Conservation (phyloP, 2,113 vertebrate genomes). For the Amblyornis subalaris region DNA sequence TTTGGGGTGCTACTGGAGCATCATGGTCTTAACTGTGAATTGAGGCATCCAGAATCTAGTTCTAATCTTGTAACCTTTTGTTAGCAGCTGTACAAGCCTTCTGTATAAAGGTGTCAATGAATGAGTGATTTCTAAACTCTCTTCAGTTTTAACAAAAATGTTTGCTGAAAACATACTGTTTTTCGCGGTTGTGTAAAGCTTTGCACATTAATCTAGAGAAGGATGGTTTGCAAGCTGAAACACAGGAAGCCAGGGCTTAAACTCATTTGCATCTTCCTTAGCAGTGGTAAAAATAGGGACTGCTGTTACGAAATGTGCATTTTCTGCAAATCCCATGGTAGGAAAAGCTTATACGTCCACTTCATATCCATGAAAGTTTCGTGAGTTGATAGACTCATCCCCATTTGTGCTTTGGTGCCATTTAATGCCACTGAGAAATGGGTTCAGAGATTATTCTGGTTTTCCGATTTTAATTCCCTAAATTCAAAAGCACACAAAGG, state of each 20-base stretch:
- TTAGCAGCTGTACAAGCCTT: background rate
- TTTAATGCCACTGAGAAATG: background rate
- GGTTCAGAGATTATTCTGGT: background rate
- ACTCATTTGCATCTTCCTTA: background rate
- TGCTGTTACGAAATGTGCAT: background rate
- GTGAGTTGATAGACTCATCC: background rate
- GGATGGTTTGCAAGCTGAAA: background rate
- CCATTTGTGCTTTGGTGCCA: background rate
- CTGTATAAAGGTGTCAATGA: background rate
- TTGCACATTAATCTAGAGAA: background rate
- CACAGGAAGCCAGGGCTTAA: background rate
- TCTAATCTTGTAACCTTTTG: background rate
- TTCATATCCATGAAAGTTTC: background rate
- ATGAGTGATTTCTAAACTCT: background rate
- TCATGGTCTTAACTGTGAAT: background rate
- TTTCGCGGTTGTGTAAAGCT: background rate
- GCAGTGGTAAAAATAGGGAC: background rate
- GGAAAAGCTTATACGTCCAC: background rate
- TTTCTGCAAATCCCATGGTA: background rate
- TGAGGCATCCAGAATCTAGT: background rate
- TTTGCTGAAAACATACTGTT: background rate
- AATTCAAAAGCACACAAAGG: conserved; percentile 1
- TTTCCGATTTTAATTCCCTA: conserved; percentile 1
- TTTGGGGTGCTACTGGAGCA: background rate
- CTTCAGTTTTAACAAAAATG: background rate